phyloP scores from a whole-genome alignment of 1,140 invertebrate genomes.

The Lethrus apterus region DNA sequence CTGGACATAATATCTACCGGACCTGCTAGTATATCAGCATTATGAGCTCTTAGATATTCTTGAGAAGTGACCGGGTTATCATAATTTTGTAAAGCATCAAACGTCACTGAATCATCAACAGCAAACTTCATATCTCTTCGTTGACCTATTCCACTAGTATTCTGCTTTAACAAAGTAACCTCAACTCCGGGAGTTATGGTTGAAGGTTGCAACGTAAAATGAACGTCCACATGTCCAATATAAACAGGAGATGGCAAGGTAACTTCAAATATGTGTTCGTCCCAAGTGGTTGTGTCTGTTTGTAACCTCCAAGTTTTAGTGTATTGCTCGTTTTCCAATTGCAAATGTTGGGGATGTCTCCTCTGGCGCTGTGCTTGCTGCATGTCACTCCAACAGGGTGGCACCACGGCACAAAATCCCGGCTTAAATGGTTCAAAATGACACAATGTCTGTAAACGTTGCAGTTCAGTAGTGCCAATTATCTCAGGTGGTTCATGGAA shows the following conservation, averaged over 20 bases:
- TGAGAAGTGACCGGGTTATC: slow-evolving; percentile 65
- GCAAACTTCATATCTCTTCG: slow-evolving; percentile 36
- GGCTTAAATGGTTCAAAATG: slow-evolving; percentile 54
- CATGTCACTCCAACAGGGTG: slow-evolving; percentile 86
- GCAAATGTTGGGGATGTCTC: slow-evolving; percentile 69
- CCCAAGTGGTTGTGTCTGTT: slow-evolving; percentile 77
- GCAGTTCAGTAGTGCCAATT: slow-evolving; percentile 42
- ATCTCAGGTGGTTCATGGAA: slow-evolving; percentile 33
- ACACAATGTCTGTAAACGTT: slow-evolving; percentile 55
- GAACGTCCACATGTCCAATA: slow-evolving; percentile 80
- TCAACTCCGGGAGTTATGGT: slow-evolving; percentile 56
- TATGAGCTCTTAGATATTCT: slow-evolving; percentile 76
- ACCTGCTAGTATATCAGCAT: slow-evolving; percentile 83
- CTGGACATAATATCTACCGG: slow-evolving; percentile 73
- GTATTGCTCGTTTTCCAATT: slow-evolving; percentile 66
- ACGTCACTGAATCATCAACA: slow-evolving; percentile 37
- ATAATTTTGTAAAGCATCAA: slow-evolving; percentile 43
- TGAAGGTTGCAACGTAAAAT: slow-evolving; percentile 71
- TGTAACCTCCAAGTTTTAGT: slow-evolving; percentile 81
- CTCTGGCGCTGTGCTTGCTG: slow-evolving; percentile 71
- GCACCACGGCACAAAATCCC: slow-evolving; percentile 78
- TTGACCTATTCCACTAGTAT: slow-evolving; percentile 59
- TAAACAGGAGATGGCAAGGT: slow-evolving; percentile 68
- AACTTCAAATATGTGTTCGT: slow-evolving; percentile 86
- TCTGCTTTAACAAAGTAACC: slow-evolving; percentile 79